Evolutionary conservation across 2,113 vertebrate species (phyloP), one percentile per base, ranked within the genome.

Genomic region (Perca fluviatilis): DNA sequence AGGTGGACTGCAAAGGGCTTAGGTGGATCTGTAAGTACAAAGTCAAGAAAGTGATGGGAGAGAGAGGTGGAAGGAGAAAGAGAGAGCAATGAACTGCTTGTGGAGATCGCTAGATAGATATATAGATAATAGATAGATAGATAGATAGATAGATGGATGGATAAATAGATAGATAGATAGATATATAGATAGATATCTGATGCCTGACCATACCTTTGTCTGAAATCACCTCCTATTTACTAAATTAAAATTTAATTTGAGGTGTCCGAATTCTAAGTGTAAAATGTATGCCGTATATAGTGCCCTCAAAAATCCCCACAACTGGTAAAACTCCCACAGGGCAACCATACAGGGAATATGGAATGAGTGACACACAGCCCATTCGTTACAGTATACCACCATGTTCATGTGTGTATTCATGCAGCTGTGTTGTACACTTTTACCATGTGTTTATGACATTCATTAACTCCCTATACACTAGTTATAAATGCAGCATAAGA

Each of bases 1-100:
- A 91, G 81, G 85, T 85, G 86, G 85, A 90, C 85, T 75, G 86
- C 50, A 6, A 83, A 43, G 62, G 83, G 76, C 74, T 89, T 86
- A 85, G 85, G 74, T 80, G 85, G 86, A 84, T 84, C 58, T 80
- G 61, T 58, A 80, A 79, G 76, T 58, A 75, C 65, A 86, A 65
- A 85, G 73, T 68, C 49, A 73, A 50, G 80, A 71, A 36, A 74
- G 36, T 53, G 47, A 70, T 58, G 56, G 30, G 43, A 18, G 63
- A 43, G 43, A 68, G 51, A 53, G 51, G 46, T 33, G 43, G 49
- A 63, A 15, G 75, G 53, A 68, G 54, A 67, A 27, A 30, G 54
- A 73, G 47, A 73, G 27, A 64, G 1, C n/a, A 30, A 27, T 15
- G n/a, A 46, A 74, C 15, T 40, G 25, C 8, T 2, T 8, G 5